phyloP scores from a whole-genome alignment of 2,113 vertebrate species.

The Machaerirhynchus nigripectus region DNA sequence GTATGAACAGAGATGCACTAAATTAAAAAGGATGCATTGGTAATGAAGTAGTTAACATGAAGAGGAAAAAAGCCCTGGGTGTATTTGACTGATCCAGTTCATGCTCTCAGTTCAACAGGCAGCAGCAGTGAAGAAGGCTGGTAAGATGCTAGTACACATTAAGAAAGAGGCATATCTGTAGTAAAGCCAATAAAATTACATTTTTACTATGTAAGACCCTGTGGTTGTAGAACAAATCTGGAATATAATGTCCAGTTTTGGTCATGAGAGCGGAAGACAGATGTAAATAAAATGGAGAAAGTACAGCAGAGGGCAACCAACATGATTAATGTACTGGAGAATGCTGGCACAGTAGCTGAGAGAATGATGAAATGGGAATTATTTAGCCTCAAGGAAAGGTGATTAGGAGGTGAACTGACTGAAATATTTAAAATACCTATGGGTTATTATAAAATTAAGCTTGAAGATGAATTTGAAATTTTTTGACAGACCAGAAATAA shows the following conservation, averaged over 20 bases:
- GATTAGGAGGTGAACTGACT: constrained; percentile 59
- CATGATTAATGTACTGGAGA: constrained; percentile 45
- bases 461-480: constrained; percentile 39
- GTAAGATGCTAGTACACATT: not conserved
- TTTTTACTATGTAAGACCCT: not conserved
- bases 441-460: constrained; percentile 60
- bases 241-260: constrained; percentile 28
- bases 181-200: not conserved
- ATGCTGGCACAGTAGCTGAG: constrained; percentile 23
- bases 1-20: not conserved
- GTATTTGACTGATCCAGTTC: not conserved
- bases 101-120: not conserved
- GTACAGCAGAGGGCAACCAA: constrained; percentile 37
- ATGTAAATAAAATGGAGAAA: constrained; percentile 53
- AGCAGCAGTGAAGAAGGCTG: not conserved
- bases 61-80: not conserved
- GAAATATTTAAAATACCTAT: constrained; percentile 63
- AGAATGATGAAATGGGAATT: constrained; percentile 65
- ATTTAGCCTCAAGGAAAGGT: constrained; percentile 60
- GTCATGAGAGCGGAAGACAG: constrained; percentile 13
- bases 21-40: not conserved
- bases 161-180: not conserved
- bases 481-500: constrained; percentile 39
- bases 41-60: not conserved
- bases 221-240: not conserved